Percentiles rank a stretch among this genome's conserved stretches.
Evolutionary conservation across 30 jellyfish, hydroid and myxozoan species (phyloP).

Genomic region (Cassiopea andromeda): DNA sequence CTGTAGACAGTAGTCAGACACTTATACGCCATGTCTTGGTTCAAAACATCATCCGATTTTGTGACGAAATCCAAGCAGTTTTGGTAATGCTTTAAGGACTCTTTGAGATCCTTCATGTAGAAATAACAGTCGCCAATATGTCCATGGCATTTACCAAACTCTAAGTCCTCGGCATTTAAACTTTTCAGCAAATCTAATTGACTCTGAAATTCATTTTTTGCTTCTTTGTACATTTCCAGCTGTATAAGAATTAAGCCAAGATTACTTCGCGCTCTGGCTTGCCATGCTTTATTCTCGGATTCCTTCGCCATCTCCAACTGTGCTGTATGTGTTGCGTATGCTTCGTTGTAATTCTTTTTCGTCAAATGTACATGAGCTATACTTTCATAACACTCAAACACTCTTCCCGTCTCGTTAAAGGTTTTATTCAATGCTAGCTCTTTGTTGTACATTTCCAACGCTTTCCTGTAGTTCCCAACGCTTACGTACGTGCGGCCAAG

Average conservation of each 20-base stretch:
- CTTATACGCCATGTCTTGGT: conserved; percentile 78
- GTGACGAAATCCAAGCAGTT: conserved; percentile 66
- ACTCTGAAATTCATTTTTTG: conserved; percentile 53
- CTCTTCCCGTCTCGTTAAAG: conserved; percentile 43
- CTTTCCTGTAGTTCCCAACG: conserved; percentile 73
- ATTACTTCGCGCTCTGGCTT: conserved; percentile 51
- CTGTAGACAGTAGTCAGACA: conserved; percentile 56
- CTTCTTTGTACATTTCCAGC: conserved; percentile 53
- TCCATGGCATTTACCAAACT: conserved; percentile 68
- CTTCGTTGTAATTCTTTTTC: conserved; percentile 78
- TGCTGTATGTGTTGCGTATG: conserved; percentile 62
- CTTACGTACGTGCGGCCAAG: conserved; percentile 65
- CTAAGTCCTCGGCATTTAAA: conserved; percentile 19
- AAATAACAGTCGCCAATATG: conserved; percentile 77
- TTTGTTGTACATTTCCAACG: conserved; percentile 63
- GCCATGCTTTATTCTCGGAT: conserved; percentile 28
- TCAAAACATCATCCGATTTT: conserved; percentile 31
- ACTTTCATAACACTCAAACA: conserved; percentile 57
- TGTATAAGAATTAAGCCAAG: conserved; percentile 49
- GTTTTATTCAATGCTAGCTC: conserved; percentile 58
- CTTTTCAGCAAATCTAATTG: conserved; percentile 36
- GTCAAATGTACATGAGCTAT: conserved; percentile 71
- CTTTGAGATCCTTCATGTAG: conserved; percentile 42
- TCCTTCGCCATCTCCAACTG: conserved; percentile 73
- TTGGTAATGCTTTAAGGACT: conserved; percentile 67